These are phyloP conservation scores for Phainopepla nitens DNA, from an alignment of 2,113 vertebrate genomes.

Conservation along the genomic window DNA sequence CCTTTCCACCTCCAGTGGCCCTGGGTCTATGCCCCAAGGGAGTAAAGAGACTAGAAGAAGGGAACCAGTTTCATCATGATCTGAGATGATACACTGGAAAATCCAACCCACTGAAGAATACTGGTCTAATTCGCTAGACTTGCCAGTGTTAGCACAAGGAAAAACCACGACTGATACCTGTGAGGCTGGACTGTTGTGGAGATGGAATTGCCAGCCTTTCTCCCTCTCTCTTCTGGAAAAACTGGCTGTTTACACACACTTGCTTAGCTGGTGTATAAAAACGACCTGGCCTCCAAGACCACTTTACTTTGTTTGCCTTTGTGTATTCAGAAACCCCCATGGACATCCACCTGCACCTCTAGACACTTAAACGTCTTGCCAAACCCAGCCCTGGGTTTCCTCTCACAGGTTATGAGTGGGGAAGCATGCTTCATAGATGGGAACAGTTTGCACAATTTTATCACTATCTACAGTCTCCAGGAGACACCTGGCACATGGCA, in stretches of 20 bases:
- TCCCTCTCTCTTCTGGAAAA: background rate
- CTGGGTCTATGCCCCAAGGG: background rate
- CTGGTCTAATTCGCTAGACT: background rate
- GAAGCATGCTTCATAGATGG: background rate
- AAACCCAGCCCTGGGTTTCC: background rate
- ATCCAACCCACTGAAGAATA: background rate
- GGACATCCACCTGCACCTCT: background rate
- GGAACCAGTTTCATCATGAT: background rate
- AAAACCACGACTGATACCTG: background rate
- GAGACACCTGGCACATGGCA: background rate
- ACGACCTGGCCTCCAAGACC: rapidly evolving
- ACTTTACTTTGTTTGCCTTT: background rate
- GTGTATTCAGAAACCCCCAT: background rate
- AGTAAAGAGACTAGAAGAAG: background rate
- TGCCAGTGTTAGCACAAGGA: background rate
- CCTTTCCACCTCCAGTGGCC: background rate
- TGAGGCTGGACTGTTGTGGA: background rate
- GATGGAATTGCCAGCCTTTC: background rate
- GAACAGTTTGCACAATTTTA: background rate
- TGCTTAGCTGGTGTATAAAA: background rate
- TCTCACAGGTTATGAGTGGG: background rate
- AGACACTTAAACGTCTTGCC: rapidly evolving
- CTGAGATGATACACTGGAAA: background rate
- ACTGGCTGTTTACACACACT: background rate
- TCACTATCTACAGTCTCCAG: background rate